These are phyloP conservation scores for Panulirus ornatus DNA, from an alignment of 1,140 invertebrate genomes.

Conservation along the genomic window DNA sequence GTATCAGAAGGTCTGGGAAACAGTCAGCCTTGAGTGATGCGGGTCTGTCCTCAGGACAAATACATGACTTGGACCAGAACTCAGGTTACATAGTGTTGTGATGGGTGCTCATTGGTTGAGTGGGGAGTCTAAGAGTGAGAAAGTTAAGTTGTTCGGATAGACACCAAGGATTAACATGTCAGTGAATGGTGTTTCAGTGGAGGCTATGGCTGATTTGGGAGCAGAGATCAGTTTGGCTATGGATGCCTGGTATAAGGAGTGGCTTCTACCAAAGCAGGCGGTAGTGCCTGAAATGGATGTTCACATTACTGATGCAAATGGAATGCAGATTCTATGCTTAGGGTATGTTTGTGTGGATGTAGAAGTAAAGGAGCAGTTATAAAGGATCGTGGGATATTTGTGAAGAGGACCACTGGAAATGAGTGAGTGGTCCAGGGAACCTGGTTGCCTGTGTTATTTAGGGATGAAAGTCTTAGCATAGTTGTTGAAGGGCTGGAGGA, in stretches of 20 bases:
- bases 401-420: neutral
- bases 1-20: neutral
- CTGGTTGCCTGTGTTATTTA: too few relatives aligned
- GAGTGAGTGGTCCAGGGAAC: too few relatives aligned
- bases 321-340: neutral
- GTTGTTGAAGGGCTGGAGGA: too few relatives aligned
- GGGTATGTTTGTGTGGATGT: conserved; percentile 2
- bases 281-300: conserved; percentile 16
- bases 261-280: neutral
- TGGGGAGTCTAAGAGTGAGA: too few relatives aligned
- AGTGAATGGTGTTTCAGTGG: too few relatives aligned
- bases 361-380: neutral
- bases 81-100: neutral
- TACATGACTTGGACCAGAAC: neutral
- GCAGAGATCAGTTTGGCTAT: too few relatives aligned
- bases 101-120: neutral
- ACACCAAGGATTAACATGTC: too few relatives aligned
- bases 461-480: too few relatives aligned
- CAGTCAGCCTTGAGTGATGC: neutral
- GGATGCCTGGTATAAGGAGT: too few relatives aligned
- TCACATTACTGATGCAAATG: conserved; percentile 28
- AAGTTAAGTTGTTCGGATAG: too few relatives aligned
- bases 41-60: neutral
- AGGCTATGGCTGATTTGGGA: too few relatives aligned
- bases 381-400: neutral